Conservation (phyloP, 2,113 vertebrate genomes). For the Brachypodius melanocephalos region DNA sequence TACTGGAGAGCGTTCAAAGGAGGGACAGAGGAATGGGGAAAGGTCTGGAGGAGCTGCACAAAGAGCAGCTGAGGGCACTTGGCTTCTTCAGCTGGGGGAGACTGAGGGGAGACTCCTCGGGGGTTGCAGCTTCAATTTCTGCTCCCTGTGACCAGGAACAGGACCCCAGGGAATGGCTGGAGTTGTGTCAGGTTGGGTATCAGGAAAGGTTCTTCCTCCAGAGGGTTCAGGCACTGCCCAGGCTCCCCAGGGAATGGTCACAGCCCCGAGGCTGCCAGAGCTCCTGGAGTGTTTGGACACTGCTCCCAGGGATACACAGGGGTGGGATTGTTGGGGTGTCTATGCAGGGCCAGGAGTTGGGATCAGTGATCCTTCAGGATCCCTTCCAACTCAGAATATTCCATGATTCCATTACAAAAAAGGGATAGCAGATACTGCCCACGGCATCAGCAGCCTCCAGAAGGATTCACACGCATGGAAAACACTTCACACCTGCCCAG, state of each 20-base stretch:
- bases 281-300: rapidly evolving
- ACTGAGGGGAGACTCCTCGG: not conserved
- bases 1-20: rapidly evolving
- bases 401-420: not conserved
- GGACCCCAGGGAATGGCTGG: not conserved
- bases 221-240: not conserved
- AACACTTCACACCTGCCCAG: not conserved
- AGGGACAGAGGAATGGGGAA: not conserved
- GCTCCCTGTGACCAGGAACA: not conserved
- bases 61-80: not conserved
- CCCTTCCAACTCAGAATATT: not conserved
- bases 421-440: not conserved
- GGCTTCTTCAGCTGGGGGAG: not conserved
- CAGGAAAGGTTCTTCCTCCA: not conserved
- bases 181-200: rapidly evolving
- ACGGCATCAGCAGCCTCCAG: not conserved
- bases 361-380: not conserved
- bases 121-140: not conserved
- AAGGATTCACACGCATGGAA: rapidly evolving
- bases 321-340: not conserved
- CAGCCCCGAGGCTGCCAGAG: not conserved
- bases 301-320: rapidly evolving
- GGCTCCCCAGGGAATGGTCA: not conserved
- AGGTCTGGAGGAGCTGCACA: not conserved
- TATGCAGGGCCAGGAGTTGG: not conserved